phyloP scores from a whole-genome alignment of 1,140 invertebrate genomes.

The Ptiloglossa arizonensis region DNA sequence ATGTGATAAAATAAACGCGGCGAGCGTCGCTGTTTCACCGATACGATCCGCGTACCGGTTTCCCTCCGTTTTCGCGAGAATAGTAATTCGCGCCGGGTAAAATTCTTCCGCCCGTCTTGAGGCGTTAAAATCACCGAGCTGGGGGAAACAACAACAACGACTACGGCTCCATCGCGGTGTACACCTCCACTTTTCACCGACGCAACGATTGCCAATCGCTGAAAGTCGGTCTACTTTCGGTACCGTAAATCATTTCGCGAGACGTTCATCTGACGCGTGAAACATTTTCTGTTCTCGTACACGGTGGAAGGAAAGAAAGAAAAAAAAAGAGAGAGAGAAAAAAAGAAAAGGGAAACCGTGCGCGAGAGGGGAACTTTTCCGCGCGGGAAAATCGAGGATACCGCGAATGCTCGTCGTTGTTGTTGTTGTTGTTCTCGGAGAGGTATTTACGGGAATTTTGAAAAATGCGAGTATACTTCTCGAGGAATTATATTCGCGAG shows the following conservation, averaged over 20 bases:
- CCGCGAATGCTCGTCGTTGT: no score
- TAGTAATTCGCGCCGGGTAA: conserved; percentile 11
- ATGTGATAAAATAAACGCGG: conserved; percentile 60
- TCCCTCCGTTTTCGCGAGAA: neutral
- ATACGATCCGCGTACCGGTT: conserved; percentile 37
- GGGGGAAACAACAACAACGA: no score
- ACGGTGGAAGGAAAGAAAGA: no score
- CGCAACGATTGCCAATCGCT: conserved; percentile 12
- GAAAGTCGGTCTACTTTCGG: conserved; percentile 25
- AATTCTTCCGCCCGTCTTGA: neutral
- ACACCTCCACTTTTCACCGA: neutral
- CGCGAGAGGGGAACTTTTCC: no score
- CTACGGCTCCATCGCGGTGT: neutral
- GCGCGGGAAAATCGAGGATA: no score
- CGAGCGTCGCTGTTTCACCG: conserved; percentile 40
- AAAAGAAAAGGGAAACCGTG: neutral
- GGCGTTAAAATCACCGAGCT: conserved; percentile 5
- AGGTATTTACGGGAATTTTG: no score
- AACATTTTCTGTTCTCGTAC: neutral
- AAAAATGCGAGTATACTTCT: no score
- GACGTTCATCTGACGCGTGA: neutral
- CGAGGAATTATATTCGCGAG: no score
- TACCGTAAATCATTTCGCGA: neutral
- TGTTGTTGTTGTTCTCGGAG: no score
- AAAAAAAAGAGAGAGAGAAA: no score